phyloP scores from a whole-genome alignment of 2,113 vertebrate species.

The Oncorhynchus nerka region DNA sequence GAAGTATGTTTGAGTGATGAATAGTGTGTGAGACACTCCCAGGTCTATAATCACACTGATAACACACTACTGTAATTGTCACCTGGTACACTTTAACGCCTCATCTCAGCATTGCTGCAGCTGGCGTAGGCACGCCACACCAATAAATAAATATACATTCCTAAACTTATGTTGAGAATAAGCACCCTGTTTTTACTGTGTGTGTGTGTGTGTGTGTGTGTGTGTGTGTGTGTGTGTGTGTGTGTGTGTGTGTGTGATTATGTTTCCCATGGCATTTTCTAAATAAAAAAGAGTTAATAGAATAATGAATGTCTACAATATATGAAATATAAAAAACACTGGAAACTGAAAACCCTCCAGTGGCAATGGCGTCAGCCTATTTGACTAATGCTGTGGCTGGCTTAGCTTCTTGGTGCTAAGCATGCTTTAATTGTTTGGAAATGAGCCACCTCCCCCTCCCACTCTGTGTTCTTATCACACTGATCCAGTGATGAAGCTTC shows the following conservation, averaged over 20 bases:
- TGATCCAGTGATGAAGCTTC: conserved; percentile 55
- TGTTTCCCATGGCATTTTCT: no score
- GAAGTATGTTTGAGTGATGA: conserved; percentile 42
- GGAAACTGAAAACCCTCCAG: background rate
- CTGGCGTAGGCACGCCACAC: conserved; percentile 63
- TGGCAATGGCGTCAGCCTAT: background rate
- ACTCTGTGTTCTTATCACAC: conserved; percentile 56
- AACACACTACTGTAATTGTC: conserved; percentile 58
- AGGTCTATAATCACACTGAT: conserved; percentile 63
- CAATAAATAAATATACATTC: conserved; percentile 66
- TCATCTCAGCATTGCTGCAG: conserved; percentile 34
- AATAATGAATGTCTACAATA: no score
- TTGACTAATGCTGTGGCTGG: background rate
- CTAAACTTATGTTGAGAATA: conserved; percentile 47
- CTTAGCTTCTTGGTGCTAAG: background rate
- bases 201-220: background rate
- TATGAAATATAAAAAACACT: no score
- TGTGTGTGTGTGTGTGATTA: background rate
- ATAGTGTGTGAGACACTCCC: conserved; percentile 35
- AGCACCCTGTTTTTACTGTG: conserved; percentile 36
- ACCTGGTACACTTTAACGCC: conserved; percentile 51
- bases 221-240: conserved; percentile 5
- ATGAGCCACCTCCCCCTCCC: conserved; percentile 7
- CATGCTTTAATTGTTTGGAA: conserved; percentile 23
- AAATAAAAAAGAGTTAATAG: no score